phyloP scores from a whole-genome alignment of 2,888 invertebrate genomes.

The Chromoteleia sp. region DNA sequence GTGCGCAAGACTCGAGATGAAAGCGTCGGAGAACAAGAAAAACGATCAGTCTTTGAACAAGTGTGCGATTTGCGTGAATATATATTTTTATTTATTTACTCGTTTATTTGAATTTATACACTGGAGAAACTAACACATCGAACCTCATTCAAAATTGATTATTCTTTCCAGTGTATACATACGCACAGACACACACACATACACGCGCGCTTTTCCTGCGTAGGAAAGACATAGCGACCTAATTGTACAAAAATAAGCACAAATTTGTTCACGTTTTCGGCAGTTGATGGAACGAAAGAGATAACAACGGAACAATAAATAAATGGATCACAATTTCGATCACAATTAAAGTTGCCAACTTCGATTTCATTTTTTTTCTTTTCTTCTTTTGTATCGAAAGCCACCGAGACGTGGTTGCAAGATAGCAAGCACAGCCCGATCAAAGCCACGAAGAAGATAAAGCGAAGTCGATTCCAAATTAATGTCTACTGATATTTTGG shows the following conservation, averaged over 20 bases:
- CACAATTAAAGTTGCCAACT: background rate
- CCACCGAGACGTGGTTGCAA: no score
- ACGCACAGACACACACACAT: background rate
- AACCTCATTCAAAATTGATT: background rate
- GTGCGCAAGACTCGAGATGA: slow-evolving; percentile 48
- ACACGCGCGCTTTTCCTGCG: background rate
- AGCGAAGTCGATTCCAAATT: slow-evolving; percentile 3
- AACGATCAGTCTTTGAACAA: slow-evolving; percentile 67
- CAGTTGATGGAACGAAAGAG: slow-evolving; percentile 1
- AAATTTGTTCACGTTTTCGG: slow-evolving; percentile 25
- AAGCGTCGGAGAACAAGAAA: slow-evolving; percentile 35
- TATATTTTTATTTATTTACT: background rate
- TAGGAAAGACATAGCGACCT: slow-evolving; percentile 18
- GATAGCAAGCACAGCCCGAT: background rate
- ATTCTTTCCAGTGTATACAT: no score
- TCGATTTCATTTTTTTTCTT: background rate
- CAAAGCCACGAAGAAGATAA: slow-evolving; percentile 22
- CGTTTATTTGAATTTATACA: background rate
- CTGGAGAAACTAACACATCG: no score
- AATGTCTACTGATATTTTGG: background rate
- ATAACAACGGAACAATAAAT: slow-evolving; percentile 8
- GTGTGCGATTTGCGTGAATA: slow-evolving; percentile 50
- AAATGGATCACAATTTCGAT: background rate
- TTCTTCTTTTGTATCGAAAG: no score
- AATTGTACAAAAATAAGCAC: slow-evolving; percentile 32